Conservation (phyloP, 2,113 vertebrate genomes). For the Vidua chalybeata region DNA sequence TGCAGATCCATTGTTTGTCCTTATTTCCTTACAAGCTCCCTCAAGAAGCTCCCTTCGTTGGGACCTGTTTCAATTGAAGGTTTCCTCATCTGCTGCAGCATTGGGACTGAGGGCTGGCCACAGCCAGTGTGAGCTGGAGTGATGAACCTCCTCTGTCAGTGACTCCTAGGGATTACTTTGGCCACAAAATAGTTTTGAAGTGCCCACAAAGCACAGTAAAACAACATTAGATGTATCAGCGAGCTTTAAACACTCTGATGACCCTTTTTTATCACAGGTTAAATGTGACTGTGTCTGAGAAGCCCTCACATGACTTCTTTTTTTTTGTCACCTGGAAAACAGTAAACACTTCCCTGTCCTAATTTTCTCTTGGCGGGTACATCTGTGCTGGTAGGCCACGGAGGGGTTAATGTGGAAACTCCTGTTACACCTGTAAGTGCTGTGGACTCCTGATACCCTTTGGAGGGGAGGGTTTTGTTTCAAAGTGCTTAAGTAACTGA, state of each 20-base stretch:
- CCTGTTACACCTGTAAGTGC: constrained; percentile 15
- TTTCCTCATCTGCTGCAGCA: neutral
- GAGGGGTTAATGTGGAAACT: constrained; percentile 25
- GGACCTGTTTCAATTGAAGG: neutral
- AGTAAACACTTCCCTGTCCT: neutral
- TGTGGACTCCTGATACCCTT: neutral
- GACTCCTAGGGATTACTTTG: neutral
- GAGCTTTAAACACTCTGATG: neutral
- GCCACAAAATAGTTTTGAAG: neutral
- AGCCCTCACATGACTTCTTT: neutral
- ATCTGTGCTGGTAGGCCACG: neutral
- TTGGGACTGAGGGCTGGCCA: neutral
- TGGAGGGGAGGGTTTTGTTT: constrained; percentile 40
- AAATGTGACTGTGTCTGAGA: neutral
- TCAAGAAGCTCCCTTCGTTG: neutral
- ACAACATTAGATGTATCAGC: neutral
- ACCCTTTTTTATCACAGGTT: neutral
- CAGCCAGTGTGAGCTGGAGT: neutral
- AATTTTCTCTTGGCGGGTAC: neutral
- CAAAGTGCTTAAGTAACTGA: constrained; percentile 21
- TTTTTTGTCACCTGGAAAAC: neutral
- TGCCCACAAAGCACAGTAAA: neutral
- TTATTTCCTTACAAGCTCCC: neutral
- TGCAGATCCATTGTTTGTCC: neutral
- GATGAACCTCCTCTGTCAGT: neutral